These are phyloP conservation scores for Anagyrus pseudococci DNA, from an alignment of 2,888 invertebrate species.

Conservation along the genomic window DNA sequence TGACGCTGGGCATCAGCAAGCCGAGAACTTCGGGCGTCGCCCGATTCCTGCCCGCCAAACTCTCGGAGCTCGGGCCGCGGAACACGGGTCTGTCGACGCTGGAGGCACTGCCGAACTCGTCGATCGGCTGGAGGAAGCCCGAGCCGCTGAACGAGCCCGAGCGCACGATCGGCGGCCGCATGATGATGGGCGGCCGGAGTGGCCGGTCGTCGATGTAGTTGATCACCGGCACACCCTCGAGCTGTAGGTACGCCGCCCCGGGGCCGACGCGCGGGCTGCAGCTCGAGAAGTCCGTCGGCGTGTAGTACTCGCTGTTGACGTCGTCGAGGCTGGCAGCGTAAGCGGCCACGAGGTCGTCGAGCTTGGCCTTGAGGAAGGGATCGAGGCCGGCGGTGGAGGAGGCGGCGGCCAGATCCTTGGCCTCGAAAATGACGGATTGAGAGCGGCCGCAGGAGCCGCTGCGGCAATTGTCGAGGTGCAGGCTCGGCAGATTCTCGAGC, in stretches of 20 bases:
- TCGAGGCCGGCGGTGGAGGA: conserved; percentile 65
- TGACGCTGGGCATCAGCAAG: conserved; percentile 53
- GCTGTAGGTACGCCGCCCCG: conserved; percentile 65
- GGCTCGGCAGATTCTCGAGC: conserved; percentile 87
- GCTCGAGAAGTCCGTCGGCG: conserved; percentile 76
- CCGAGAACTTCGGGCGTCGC: conserved; percentile 47
- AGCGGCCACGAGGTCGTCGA: conserved; percentile 68
- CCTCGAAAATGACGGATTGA: conserved; percentile 77
- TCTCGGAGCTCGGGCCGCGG: conserved; percentile 65
- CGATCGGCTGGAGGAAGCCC: conserved; percentile 44
- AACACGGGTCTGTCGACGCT: conserved; percentile 58
- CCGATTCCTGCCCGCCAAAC: conserved; percentile 56
- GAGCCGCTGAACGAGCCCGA: conserved; percentile 26
- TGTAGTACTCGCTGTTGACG: conserved; percentile 75
- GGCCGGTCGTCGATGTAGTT: conserved; percentile 69
- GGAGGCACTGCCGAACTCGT: conserved; percentile 47
- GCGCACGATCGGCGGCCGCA: conserved; percentile 5
- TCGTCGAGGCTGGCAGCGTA: conserved; percentile 65
- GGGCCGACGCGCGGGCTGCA: conserved; percentile 68
- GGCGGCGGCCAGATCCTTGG: conserved; percentile 61
- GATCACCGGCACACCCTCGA: conserved; percentile 69
- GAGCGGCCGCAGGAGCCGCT: conserved; percentile 79
- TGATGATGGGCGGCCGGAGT: conserved; percentile 32
- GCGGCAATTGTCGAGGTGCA: conserved; percentile 93
- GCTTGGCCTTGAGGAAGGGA: conserved; percentile 73